These are phyloP conservation scores for Arctopsyche grandis DNA, from an alignment of 1,140 invertebrate genomes.

Conservation along the genomic window DNA sequence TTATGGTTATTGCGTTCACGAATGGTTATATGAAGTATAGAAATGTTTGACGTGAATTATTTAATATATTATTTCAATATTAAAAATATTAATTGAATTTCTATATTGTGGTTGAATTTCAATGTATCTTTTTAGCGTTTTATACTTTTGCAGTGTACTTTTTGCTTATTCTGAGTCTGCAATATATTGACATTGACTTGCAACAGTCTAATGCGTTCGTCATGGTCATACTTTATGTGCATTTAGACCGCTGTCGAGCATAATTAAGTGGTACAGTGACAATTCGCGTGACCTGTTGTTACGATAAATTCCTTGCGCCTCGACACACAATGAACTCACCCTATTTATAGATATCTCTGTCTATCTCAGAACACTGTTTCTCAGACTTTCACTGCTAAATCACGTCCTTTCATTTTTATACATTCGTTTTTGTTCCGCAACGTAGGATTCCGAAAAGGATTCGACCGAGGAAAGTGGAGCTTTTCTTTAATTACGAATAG, in stretches of 20 bases:
- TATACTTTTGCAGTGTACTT: neutral
- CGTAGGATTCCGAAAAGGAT: neutral
- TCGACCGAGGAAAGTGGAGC: neutral
- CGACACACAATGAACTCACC: conserved; percentile 35
- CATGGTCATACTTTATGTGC: neutral
- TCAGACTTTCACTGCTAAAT: neutral
- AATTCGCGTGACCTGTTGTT: conserved; percentile 37
- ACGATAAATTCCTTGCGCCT: conserved; percentile 21
- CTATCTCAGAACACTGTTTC: neutral
- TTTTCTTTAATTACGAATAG: neutral
- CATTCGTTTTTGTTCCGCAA: no score
- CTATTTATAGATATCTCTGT: conserved; percentile 25
- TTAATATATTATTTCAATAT: no score
- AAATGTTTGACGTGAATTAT: no score
- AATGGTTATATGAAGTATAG: neutral
- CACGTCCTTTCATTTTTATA: no score
- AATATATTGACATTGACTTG: neutral
- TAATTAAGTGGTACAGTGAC: conserved; percentile 38
- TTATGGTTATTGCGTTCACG: neutral
- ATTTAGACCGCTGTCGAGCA: conserved; percentile 5
- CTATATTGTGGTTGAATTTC: no score
- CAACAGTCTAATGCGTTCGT: neutral
- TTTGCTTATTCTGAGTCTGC: neutral
- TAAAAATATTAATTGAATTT: no score
- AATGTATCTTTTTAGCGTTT: no score